Conservation (phyloP, 2,113 vertebrate genomes). For the Cyprinodon brontotheroides region DNA sequence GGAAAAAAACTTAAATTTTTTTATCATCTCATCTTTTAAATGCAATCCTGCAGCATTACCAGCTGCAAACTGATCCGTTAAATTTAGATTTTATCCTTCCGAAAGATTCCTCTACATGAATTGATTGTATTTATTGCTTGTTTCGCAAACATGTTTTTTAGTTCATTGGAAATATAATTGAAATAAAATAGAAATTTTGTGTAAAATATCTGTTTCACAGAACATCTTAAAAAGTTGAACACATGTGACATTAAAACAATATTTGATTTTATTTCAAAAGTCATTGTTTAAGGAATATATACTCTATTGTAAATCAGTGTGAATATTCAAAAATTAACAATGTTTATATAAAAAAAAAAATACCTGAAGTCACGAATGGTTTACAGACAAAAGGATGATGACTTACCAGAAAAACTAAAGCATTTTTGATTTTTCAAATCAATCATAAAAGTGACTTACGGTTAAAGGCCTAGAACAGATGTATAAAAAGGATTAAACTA, state of each 20-base stretch:
- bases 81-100: background rate
- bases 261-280: background rate
- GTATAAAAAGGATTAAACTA: too few relatives aligned
- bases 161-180: background rate
- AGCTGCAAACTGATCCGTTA: background rate
- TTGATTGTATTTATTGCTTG: background rate
- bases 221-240: background rate
- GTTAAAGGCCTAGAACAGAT: background rate
- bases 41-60: background rate
- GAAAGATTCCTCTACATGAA: background rate
- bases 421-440: background rate
- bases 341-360: background rate
- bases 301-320: background rate
- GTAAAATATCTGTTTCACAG: background rate
- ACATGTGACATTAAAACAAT: background rate
- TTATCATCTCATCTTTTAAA: background rate
- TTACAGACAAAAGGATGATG: background rate
- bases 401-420: background rate
- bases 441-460: background rate
- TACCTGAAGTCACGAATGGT: background rate
- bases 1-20: background rate
- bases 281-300: background rate
- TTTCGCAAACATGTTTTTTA: background rate
- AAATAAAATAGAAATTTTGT: background rate
- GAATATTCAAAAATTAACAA: background rate